Percentiles rank a stretch among this genome's conserved stretches.
phyloP scores from a whole-genome alignment of 2,113 vertebrate species.

The Todiramphus saurophagus region DNA sequence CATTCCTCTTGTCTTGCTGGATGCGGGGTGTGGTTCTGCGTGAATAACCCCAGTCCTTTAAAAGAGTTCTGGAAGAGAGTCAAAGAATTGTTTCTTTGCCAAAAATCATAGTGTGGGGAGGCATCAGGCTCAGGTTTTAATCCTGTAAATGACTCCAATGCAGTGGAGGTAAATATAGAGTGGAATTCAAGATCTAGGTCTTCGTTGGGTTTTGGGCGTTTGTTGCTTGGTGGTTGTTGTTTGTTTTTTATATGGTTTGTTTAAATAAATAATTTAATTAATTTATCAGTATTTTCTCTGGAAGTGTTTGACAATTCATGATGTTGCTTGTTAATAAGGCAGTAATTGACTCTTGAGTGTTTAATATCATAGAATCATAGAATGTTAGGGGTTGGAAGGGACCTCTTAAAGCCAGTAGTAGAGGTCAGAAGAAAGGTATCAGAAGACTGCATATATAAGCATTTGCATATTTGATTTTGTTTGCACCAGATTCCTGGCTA shows the following conservation, averaged over 20 bases:
- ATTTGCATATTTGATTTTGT: conserved; percentile 19
- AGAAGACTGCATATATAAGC: neutral
- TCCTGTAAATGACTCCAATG: neutral
- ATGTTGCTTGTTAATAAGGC: neutral
- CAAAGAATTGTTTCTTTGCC: conserved; percentile 55
- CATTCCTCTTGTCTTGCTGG: conserved; percentile 56
- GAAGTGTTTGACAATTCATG: neutral
- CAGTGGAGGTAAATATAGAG: conserved; percentile 39
- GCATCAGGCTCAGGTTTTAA: conserved; percentile 27
- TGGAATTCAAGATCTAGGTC: neutral
- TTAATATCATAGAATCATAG: neutral
- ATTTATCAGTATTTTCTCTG: neutral
- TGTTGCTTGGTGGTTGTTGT: neutral
- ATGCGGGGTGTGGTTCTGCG: neutral
- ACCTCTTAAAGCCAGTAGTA: neutral
- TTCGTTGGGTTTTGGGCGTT: neutral
- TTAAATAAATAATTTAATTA: neutral
- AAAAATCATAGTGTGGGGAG: neutral
- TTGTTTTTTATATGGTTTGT: neutral
- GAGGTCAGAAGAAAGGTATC: neutral
- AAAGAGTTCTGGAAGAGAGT: conserved; percentile 27
- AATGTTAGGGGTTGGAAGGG: neutral
- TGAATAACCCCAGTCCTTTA: conserved; percentile 30
- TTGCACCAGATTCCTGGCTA: neutral
- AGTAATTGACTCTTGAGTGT: neutral